Conservation (phyloP, 2,113 vertebrate species). For the Pterocles gutturalis region DNA sequence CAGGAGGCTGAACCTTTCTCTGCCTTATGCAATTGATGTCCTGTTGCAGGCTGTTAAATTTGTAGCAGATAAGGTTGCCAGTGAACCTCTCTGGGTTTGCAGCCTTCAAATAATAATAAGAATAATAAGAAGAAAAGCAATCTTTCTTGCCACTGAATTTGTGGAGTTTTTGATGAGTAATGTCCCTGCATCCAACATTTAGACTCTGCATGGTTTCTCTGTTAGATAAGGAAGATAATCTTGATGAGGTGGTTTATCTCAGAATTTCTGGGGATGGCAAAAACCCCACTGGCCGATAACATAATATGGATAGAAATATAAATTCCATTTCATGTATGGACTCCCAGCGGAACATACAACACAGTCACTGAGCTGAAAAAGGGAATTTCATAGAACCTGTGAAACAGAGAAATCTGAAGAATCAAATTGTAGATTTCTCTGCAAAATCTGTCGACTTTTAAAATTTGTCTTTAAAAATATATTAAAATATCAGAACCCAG, state of each 20-base stretch:
- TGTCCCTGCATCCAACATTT: not conserved
- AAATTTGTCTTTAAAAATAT: not conserved
- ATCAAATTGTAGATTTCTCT: not conserved
- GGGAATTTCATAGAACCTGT: not conserved
- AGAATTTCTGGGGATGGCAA: not conserved
- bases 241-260: not conserved
- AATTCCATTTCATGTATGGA: not conserved
- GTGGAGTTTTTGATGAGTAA: not conserved
- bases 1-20: not conserved
- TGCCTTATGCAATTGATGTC: not conserved
- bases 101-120: not conserved
- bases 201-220: not conserved
- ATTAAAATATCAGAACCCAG: not conserved
- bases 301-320: not conserved
- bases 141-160: not conserved
- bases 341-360: not conserved
- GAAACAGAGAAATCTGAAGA: not conserved
- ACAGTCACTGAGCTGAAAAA: not conserved
- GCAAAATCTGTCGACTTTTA: not conserved
- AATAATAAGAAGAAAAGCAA: not conserved
- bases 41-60: not conserved
- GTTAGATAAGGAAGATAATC: not conserved
- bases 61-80: not conserved
- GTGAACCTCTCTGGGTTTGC: not conserved
- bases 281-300: not conserved